These are phyloP conservation scores for Podarcis cretensis DNA, from an alignment of 2,113 vertebrate genomes.

Conservation along the genomic window DNA sequence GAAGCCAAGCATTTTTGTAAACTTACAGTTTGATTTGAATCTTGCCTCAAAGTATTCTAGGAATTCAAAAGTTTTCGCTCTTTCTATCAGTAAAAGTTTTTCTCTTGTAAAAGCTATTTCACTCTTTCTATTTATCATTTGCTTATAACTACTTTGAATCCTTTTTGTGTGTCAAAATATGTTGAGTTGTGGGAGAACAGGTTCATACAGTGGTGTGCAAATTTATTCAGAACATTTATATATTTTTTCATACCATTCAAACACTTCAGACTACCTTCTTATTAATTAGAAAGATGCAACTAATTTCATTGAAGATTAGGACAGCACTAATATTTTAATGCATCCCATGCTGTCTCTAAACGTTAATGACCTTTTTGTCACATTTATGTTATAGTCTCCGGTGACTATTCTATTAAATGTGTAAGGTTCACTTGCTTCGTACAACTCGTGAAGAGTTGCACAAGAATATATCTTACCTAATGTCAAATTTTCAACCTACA, in stretches of 20 bases:
- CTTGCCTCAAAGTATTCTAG: neutral
- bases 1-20: neutral
- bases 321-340: neutral
- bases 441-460: neutral
- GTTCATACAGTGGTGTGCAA: constrained; percentile 26
- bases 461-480: neutral
- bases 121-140: neutral
- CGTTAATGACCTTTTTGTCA: neutral
- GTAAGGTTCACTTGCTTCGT: neutral
- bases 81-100: too few relatives aligned
- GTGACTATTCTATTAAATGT: neutral
- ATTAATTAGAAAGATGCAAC: constrained; percentile 3
- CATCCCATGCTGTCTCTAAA: neutral
- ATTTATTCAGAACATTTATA: constrained; percentile 43
- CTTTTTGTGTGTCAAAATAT: neutral
- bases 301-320: neutral
- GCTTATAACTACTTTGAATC: neutral
- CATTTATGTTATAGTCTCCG: neutral
- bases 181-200: neutral
- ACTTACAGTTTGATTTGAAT: neutral
- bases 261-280: constrained; percentile 1
- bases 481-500: neutral
- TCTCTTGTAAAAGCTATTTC: neutral
- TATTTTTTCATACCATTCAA: constrained; percentile 11
- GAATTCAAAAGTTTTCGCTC: too few relatives aligned